Evolutionary conservation across 1,140 invertebrate species (phyloP).

Genomic region (Drosophila kepulauana): DNA sequence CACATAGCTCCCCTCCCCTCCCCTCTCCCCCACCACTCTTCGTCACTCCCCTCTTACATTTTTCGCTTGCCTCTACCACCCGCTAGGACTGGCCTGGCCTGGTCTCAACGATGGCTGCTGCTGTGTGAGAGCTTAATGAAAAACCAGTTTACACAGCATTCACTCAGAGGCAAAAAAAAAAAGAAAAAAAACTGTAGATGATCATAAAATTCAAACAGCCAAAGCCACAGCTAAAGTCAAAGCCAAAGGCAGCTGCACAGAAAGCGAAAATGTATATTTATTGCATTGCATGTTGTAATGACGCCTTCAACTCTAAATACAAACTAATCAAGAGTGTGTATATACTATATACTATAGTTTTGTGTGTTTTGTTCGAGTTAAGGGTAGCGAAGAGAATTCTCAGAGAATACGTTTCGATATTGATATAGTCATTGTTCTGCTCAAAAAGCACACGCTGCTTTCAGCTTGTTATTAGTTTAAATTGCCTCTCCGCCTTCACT

Average conservation of each 20-base stretch:
- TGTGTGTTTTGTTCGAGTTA: not conserved
- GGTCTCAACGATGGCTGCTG: constrained; percentile 21
- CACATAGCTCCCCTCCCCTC: not conserved
- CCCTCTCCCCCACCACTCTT: not conserved
- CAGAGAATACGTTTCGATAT: constrained; percentile 52
- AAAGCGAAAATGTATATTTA: constrained; percentile 39
- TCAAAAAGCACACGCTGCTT: constrained; percentile 57
- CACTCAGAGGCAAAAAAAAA: constrained; percentile 36
- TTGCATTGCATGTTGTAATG: constrained; percentile 55
- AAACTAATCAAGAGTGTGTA: constrained; percentile 4
- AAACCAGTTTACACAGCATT: constrained; percentile 68
- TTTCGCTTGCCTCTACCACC: constrained; percentile 27
- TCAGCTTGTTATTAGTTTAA: constrained; percentile 36
- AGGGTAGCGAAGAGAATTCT: constrained; percentile 2
- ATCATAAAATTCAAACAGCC: constrained; percentile 42
- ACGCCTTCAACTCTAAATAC: constrained; percentile 40
- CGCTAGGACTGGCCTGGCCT: constrained; percentile 16
- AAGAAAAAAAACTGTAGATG: constrained; percentile 56
- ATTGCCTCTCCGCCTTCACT: not conserved
- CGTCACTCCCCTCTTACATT: not conserved
- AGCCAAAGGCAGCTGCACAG: constrained; percentile 45
- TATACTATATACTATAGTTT: not conserved
- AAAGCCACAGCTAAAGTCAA: constrained; percentile 17
- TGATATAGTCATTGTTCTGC: constrained; percentile 76
- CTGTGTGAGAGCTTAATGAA: constrained; percentile 69